phyloP scores from a whole-genome alignment of 2,888 invertebrate species.

The Scaptomyza parva region DNA sequence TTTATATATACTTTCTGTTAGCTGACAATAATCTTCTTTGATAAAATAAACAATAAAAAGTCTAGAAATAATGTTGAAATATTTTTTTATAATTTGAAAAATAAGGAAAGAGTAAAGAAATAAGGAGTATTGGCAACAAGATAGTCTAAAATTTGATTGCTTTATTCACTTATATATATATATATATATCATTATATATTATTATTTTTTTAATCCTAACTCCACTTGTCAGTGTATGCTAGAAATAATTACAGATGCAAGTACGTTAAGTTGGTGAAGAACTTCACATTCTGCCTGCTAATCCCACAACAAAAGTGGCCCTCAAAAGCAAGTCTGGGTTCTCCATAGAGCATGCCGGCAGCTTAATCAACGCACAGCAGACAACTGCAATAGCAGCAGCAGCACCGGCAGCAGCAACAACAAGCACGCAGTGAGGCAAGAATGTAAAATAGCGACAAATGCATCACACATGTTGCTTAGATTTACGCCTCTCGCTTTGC shows the following conservation, averaged over 20 bases:
- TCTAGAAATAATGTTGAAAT: too few species aligned
- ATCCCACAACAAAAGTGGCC: conserved; percentile 4
- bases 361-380: conserved; percentile 39
- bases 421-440: not conserved
- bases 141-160: too few species aligned
- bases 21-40: too few species aligned
- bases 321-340: conserved; percentile 2
- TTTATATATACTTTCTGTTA: too few species aligned
- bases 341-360: conserved; percentile 7
- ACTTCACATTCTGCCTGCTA: conserved; percentile 1
- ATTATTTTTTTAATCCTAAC: not conserved
- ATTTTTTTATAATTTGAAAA: too few species aligned
- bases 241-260: not conserved
- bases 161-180: too few species aligned
- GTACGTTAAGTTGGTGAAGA: not conserved
- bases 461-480: conserved; percentile 27
- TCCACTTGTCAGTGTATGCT: not conserved
- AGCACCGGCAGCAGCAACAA: conserved; percentile 3
- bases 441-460: conserved; percentile 14
- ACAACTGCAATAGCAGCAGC: conserved; percentile 7
- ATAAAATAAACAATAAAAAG: too few species aligned
- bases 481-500: conserved; percentile 34
- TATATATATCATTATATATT: too few species aligned
- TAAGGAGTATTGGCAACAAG: too few species aligned
- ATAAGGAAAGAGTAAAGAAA: too few species aligned